phyloP scores from a whole-genome alignment of 2,888 invertebrate species.

The Hermaeophaga mercurialis region DNA sequence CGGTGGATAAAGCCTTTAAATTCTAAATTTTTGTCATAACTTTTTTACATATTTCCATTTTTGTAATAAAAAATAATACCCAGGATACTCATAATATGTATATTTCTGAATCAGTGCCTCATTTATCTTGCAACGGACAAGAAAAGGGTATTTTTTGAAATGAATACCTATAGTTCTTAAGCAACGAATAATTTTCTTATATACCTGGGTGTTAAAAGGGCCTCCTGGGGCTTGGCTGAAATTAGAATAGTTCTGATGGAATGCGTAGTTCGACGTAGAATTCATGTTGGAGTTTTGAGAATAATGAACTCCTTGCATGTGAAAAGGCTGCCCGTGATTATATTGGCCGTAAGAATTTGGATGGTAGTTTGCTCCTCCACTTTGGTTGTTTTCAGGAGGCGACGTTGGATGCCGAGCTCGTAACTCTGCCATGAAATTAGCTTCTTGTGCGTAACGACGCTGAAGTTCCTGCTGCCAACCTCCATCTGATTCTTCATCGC shows the following conservation, averaged over 20 bases:
- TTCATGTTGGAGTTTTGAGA: constrained; percentile 39
- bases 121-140: background rate
- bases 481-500: constrained; percentile 64
- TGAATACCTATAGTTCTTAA: too few relatives aligned
- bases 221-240: constrained; percentile 41
- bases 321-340: constrained; percentile 41
- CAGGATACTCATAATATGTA: too few relatives aligned
- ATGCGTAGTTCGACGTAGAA: constrained; percentile 34
- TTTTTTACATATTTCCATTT: constrained; percentile 3
- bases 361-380: constrained; percentile 36
- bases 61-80: too few relatives aligned
- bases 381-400: constrained; percentile 50
- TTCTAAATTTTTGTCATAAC: background rate
- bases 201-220: constrained; percentile 47
- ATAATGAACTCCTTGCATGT: constrained; percentile 42
- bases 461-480: constrained; percentile 66
- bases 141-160: constrained; percentile 22
- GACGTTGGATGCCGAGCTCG: constrained; percentile 60
- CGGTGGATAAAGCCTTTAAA: background rate
- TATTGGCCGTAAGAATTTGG: constrained; percentile 34
- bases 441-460: constrained; percentile 64
- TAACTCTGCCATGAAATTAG: constrained; percentile 63
- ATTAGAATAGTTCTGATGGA: constrained; percentile 44
- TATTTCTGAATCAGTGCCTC: too few relatives aligned
- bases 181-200: too few relatives aligned